These are phyloP conservation scores for Todiramphus chloris DNA, from an alignment of 2,113 vertebrate species.

Conservation along the genomic window DNA sequence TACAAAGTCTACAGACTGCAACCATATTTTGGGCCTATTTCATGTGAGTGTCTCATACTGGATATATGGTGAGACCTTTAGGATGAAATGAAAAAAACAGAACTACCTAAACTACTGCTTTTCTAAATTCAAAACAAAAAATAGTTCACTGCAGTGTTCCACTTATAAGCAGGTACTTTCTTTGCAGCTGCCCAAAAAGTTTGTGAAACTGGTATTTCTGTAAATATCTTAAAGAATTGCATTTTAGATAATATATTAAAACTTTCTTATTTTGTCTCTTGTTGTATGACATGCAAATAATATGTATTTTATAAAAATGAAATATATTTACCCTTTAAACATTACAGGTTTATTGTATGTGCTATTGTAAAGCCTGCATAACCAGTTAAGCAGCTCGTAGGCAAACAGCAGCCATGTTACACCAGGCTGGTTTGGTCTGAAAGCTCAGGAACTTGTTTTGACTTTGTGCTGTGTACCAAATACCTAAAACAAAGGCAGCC, in stretches of 20 bases:
- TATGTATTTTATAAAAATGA: background rate
- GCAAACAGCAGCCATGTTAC: background rate
- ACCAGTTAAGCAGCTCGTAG: slow-evolving; percentile 34
- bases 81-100: background rate
- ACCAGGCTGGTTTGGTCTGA: background rate
- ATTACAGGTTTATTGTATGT: background rate
- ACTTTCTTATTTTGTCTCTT: background rate
- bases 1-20: background rate
- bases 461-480: background rate
- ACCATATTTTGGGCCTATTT: background rate
- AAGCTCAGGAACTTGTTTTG: slow-evolving; percentile 22
- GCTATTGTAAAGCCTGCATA: slow-evolving; percentile 10
- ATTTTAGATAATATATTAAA: background rate
- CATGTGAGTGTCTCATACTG: background rate
- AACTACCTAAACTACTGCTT: background rate
- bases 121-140: background rate
- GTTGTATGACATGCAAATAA: background rate
- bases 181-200: background rate
- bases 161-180: background rate
- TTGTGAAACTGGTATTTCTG: background rate
- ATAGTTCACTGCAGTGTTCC: background rate
- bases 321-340: background rate
- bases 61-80: background rate
- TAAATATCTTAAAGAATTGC: background rate
- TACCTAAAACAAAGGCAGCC: background rate